phyloP scores from a whole-genome alignment of 1,140 invertebrate species.

The Drosophila mojavensis region DNA sequence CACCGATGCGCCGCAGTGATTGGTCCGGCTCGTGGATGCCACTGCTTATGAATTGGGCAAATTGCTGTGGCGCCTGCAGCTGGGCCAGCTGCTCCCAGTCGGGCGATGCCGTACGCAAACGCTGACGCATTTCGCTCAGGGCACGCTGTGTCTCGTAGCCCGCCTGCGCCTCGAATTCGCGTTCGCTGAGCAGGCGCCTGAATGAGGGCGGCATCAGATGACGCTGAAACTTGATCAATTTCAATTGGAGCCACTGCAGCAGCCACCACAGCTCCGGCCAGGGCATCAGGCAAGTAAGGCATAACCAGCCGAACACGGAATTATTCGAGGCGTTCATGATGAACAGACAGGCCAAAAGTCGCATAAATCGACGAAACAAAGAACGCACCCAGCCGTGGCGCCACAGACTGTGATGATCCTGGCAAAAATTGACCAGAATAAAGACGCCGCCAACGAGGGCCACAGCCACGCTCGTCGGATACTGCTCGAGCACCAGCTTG shows the following conservation, averaged over 20 bases:
- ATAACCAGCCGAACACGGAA: background rate
- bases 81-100: slow-evolving; percentile 23
- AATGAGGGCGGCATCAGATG: background rate
- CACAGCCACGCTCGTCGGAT: background rate
- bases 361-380: background rate
- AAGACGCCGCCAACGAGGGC: background rate
- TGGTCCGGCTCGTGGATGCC: background rate
- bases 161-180: background rate
- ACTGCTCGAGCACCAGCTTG: background rate
- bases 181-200: background rate
- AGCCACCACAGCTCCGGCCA: slow-evolving; percentile 21
- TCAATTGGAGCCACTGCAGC: background rate
- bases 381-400: background rate
- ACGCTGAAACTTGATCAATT: slow-evolving; percentile 1
- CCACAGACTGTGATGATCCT: background rate
- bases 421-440: background rate
- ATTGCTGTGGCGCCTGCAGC: background rate
- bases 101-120: background rate
- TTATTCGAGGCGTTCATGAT: slow-evolving; percentile 18
- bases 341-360: slow-evolving; percentile 7
- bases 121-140: background rate
- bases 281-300: background rate
- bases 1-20: background rate
- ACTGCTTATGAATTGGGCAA: slow-evolving; percentile 20
- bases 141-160: slow-evolving; percentile 19